Base-by-base conservation (phyloP, 2,888 invertebrate genomes). In the Lysandra coridon region DNA sequence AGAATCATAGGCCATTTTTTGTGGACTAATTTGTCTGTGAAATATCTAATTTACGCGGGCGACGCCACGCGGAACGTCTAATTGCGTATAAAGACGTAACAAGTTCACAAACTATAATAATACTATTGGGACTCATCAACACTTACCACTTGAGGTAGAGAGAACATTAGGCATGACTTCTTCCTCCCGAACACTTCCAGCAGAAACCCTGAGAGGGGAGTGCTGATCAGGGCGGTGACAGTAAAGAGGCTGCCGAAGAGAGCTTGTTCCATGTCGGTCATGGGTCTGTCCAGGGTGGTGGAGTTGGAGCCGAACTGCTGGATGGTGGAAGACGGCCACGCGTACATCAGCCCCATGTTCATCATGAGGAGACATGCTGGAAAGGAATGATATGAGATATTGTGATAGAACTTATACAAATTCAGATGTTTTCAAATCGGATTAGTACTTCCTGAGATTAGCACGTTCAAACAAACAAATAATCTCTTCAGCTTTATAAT, bases 271-370 rank as follows among this genome's bases (percentile, higher is more conserved):
- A 84, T 84, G 4, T 87, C 85, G 0, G 81, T 83, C 87, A 88
- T 87, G 1, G 85, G 84, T 76, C 88, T 81, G 74, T 85, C 78
- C 0, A 88, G 84, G 0, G 87, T 85, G 1, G 87, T 88, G 82
- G 86, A 84, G n/a, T 80, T 77, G 0, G 88, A 87, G 44, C 84
- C 84, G 84, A 92, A 92, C 30, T 90, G 85, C 1, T 86, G 85
- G 1, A 90, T 82, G 0, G 89, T 90, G 1, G 91, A 89, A 0
- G 92, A 91, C 0, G 92, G 92, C 91, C 91, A 92, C 0, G 90
- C 85, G 80, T 85, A 88, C 80, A 89, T 86, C 2, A 92, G 78
- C 0, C 91, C 90, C 82, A 90, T 84, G 30, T 86, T 88, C 49
- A 87, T 73, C 79, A 88, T 87, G 30, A 88, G 85, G 81, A 84